phyloP scores from a whole-genome alignment of 2,797 vertebrate genomes.

The Artibeus lituratus region DNA sequence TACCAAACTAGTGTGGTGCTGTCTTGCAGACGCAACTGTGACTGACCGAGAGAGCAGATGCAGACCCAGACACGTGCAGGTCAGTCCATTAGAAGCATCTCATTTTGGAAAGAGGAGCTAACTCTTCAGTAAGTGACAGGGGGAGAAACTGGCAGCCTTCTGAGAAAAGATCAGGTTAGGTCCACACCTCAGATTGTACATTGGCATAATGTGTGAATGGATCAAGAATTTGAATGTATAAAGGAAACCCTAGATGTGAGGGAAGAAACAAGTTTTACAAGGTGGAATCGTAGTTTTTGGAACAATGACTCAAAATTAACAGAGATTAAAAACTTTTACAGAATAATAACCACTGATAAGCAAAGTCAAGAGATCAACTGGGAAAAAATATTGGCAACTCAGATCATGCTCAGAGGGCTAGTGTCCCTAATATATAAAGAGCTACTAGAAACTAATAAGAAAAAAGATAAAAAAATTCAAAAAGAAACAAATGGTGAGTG shows the following conservation, averaged over 20 bases:
- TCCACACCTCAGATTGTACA: neutral
- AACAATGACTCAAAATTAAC: neutral
- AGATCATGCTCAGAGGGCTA: neutral
- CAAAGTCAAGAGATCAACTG: neutral
- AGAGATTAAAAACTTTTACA: neutral
- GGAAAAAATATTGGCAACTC: neutral
- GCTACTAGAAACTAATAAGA: constrained; percentile 14
- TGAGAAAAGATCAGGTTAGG: neutral
- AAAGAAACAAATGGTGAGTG: neutral
- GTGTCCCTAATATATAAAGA: neutral
- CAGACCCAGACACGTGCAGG: too few species aligned
- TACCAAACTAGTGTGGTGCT: too few species aligned
- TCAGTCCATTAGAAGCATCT: neutral
- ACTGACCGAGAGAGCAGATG: neutral
- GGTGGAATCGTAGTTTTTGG: neutral
- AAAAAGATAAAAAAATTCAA: neutral
- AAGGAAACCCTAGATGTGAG: neutral
- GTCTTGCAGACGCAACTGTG: neutral
- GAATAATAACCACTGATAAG: neutral
- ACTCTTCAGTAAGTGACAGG: neutral
- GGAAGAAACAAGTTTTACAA: neutral
- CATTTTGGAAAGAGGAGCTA: neutral
- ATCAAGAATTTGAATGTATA: neutral
- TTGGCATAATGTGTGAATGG: neutral
- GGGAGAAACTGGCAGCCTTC: neutral